Evolutionary conservation across 2,113 vertebrate species (phyloP).

Genomic region (Aegotheles bennettii): DNA sequence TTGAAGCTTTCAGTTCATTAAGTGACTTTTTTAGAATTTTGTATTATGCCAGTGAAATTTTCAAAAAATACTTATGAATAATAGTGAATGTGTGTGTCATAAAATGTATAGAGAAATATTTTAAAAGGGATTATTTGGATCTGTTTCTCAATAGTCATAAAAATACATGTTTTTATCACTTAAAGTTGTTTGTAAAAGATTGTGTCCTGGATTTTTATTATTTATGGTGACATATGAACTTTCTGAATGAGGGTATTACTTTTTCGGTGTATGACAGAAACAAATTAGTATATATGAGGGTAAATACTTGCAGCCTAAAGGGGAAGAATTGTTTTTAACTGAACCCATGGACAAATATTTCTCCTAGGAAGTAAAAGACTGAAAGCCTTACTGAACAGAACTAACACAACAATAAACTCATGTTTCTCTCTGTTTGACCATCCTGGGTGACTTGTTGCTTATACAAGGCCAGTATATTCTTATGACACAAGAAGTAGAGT

Average conservation of each 20-base stretch:
- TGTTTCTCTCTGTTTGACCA: accelerated
- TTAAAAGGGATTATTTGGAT: neutral
- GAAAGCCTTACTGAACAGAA: neutral
- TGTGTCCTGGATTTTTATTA: neutral
- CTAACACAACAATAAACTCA: neutral
- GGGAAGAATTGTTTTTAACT: neutral
- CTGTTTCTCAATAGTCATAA: neutral
- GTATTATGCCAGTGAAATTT: neutral
- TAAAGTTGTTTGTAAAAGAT: neutral
- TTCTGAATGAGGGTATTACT: neutral
- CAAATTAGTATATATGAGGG: accelerated
- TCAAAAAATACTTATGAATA: neutral
- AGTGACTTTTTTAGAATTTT: neutral
- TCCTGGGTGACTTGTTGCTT: accelerated
- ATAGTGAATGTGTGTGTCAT: neutral
- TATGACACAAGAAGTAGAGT: neutral
- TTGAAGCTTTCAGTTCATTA: neutral
- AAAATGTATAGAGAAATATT: neutral
- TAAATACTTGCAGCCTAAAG: neutral
- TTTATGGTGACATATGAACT: neutral
- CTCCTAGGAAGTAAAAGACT: neutral
- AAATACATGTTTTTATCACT: accelerated
- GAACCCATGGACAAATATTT: neutral
- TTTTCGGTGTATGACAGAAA: neutral
- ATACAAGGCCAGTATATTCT: neutral